A percentile compares a stretch with the other conserved stretches of the same genome.
Evolutionary conservation across 2,113 vertebrate genomes (phyloP).

Genomic region (Pandion haliaetus): DNA sequence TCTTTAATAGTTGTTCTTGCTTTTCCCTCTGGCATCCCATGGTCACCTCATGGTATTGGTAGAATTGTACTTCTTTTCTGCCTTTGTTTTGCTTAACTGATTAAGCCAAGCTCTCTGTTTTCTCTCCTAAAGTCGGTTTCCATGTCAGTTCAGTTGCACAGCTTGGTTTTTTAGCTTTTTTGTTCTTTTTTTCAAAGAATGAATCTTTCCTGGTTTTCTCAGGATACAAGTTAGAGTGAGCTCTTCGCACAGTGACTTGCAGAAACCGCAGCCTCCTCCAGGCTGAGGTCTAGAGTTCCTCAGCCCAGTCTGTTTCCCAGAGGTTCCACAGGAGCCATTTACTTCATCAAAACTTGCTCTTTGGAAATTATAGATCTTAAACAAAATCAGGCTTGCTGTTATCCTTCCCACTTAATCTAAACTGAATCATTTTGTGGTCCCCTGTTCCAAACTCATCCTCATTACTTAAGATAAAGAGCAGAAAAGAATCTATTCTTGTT

Average conservation of each 20-base stretch:
- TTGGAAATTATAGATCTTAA: background rate
- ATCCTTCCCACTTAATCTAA: background rate
- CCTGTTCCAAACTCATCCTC: background rate
- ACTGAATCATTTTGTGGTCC: background rate
- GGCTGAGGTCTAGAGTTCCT: background rate
- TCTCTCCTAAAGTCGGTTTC: background rate
- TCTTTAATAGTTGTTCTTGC: background rate
- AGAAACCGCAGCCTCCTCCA: background rate
- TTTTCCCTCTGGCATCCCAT: background rate
- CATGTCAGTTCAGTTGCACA: background rate
- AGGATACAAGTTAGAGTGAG: background rate
- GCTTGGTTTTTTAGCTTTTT: background rate
- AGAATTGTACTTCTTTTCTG: background rate
- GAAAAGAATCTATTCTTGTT: background rate
- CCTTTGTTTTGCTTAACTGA: background rate
- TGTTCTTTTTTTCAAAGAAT: background rate
- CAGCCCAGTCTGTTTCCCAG: background rate
- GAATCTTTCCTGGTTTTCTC: background rate
- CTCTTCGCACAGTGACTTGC: background rate
- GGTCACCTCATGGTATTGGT: background rate
- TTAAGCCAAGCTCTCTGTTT: background rate
- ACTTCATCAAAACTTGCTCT: background rate
- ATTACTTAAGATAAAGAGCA: background rate
- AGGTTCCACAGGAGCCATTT: background rate
- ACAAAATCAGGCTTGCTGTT: background rate